These are phyloP conservation scores for Adineta ricciae DNA, from an alignment of 2,888 invertebrate genomes.

Conservation along the genomic window DNA sequence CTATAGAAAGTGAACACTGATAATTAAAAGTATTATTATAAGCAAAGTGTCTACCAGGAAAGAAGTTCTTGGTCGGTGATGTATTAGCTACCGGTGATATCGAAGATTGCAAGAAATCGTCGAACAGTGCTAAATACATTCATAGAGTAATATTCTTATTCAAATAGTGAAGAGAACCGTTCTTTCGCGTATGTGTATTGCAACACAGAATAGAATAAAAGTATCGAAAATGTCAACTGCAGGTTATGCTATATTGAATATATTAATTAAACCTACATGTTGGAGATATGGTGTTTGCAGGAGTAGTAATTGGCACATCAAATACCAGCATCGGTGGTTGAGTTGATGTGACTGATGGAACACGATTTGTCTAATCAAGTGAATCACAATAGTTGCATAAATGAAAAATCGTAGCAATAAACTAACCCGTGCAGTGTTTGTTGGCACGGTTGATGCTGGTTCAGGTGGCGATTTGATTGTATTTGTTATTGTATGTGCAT, in stretches of 20 bases:
- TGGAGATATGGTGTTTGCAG: background rate
- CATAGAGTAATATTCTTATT: too few relatives aligned
- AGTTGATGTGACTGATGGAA: constrained; percentile 14
- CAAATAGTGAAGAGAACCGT: too few relatives aligned
- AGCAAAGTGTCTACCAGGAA: background rate
- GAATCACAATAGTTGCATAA: background rate
- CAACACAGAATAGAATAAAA: background rate
- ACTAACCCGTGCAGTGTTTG: background rate
- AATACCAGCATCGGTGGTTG: constrained; percentile 14
- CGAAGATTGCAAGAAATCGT: background rate
- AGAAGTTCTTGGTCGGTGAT: background rate
- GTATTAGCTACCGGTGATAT: background rate
- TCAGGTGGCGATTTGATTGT: background rate
- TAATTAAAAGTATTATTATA: background rate
- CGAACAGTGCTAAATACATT: background rate
- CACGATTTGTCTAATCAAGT: background rate
- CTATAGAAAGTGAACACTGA: background rate
- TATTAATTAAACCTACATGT: background rate
- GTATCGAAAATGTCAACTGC: background rate
- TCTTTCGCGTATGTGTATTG: too few relatives aligned
- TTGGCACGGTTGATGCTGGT: background rate
- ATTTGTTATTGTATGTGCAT: background rate
- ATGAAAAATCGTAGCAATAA: background rate
- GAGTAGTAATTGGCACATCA: background rate
- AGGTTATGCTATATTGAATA: background rate